Evolutionary conservation across 2,113 vertebrate species (phyloP).

Genomic region (Vulpes lagopus): DNA sequence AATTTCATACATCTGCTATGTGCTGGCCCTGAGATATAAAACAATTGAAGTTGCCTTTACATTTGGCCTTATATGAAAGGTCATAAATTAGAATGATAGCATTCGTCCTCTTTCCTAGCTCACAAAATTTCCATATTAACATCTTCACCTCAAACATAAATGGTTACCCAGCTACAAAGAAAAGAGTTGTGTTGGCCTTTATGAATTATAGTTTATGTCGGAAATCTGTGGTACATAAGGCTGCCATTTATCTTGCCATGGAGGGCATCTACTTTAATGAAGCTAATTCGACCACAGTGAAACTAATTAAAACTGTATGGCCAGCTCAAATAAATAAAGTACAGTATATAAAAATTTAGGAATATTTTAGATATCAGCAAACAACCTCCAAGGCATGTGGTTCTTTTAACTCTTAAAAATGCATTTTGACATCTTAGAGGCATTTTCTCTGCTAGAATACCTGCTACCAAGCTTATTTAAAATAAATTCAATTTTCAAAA

Average conservation of each 20-base stretch:
- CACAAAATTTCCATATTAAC: slow-evolving; percentile 90
- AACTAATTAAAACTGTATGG: slow-evolving; percentile 85
- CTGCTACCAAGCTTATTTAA: slow-evolving; percentile 64
- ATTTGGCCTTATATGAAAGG: slow-evolving; percentile 89
- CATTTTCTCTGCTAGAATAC: slow-evolving; percentile 37
- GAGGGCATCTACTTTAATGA: slow-evolving; percentile 43
- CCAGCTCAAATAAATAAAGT: slow-evolving; percentile 82
- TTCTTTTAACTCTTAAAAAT: slow-evolving; percentile 65
- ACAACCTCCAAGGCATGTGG: slow-evolving; percentile 66
- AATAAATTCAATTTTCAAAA: slow-evolving; percentile 67
- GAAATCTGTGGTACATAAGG: slow-evolving; percentile 68
- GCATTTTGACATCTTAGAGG: slow-evolving; percentile 33
- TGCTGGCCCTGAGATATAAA: slow-evolving; percentile 89
- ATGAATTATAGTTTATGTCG: slow-evolving; percentile 84
- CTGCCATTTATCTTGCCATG: slow-evolving; percentile 54
- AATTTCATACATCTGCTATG: slow-evolving; percentile 89
- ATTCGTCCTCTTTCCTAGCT: slow-evolving; percentile 84
- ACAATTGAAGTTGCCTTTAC: slow-evolving; percentile 90
- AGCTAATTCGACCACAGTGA: slow-evolving; percentile 75
- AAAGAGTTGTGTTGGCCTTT: slow-evolving; percentile 86
- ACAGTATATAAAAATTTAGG: slow-evolving; percentile 66
- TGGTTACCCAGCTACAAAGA: slow-evolving; percentile 88
- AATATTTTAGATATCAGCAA: slow-evolving; percentile 72
- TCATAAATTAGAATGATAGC: slow-evolving; percentile 89
- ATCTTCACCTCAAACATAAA: slow-evolving; percentile 91